phyloP scores from a whole-genome alignment of 2,113 vertebrate species.

The Lepisosteus oculatus region DNA sequence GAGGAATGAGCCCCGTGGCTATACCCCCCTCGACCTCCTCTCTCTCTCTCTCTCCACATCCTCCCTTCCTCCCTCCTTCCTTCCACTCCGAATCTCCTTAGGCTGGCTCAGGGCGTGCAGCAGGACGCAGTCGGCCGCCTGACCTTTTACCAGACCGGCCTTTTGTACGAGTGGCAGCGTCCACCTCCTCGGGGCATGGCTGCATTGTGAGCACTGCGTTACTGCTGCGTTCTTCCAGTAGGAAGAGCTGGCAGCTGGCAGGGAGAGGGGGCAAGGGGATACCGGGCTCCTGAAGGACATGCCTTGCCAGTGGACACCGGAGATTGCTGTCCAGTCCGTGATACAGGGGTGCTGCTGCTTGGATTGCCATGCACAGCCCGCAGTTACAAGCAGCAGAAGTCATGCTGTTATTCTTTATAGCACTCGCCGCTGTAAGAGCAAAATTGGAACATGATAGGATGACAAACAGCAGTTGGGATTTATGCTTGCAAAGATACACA shows the following conservation, averaged over 20 bases:
- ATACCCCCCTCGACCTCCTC: constrained; percentile 41
- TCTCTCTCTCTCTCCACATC: constrained; percentile 25
- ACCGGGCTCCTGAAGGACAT: neutral
- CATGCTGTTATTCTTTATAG: too few species aligned
- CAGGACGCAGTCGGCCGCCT: constrained; percentile 48
- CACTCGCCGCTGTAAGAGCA: too few species aligned
- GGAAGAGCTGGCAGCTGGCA: neutral
- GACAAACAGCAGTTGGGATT: too few species aligned
- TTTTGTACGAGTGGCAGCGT: constrained; percentile 63
- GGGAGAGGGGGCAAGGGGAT: constrained; percentile 13
- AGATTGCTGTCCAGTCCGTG: too few species aligned
- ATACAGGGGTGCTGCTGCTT: too few species aligned
- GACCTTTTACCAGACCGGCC: constrained; percentile 65
- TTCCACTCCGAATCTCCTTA: constrained; percentile 15
- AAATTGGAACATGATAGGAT: too few species aligned
- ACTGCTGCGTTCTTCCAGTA: constrained; percentile 11
- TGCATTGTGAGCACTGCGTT: constrained; percentile 34
- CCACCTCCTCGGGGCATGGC: constrained; percentile 52
- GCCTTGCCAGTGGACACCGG: too few species aligned
- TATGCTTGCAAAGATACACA: too few species aligned
- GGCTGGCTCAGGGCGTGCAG: constrained; percentile 30
- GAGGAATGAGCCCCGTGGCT: constrained; percentile 58
- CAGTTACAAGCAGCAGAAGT: too few species aligned
- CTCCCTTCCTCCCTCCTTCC: constrained; percentile 11
- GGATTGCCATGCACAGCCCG: too few species aligned